Percentiles rank a stretch among this genome's conserved stretches.
phyloP scores from a whole-genome alignment of 2,113 vertebrate species.

The Ammodytes marinus region DNA sequence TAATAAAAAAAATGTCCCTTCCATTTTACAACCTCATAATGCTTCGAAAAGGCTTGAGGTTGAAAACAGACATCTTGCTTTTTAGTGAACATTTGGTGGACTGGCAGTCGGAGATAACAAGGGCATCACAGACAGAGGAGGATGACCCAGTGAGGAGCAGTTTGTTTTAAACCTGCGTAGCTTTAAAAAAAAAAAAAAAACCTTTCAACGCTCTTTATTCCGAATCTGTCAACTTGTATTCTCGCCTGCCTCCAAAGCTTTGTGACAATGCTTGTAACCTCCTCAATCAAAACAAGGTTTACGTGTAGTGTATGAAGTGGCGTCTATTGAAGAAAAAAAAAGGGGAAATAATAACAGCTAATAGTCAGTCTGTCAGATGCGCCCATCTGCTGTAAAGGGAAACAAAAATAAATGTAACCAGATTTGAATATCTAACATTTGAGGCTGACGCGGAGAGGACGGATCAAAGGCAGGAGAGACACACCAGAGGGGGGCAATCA shows the following conservation, averaged over 20 bases:
- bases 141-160: slow-evolving; percentile 54
- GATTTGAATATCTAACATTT: slow-evolving; percentile 82
- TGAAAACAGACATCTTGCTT: slow-evolving; percentile 40
- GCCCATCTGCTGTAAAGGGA: slow-evolving; percentile 74
- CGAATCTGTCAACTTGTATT: slow-evolving; percentile 71
- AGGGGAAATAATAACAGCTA: slow-evolving; percentile 77
- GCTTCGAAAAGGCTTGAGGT: slow-evolving; percentile 18
- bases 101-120: slow-evolving; percentile 60
- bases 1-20: slow-evolving; percentile 7
- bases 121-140: slow-evolving; percentile 53
- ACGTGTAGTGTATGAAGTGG: slow-evolving; percentile 65
- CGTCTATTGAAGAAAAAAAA: slow-evolving; percentile 51
- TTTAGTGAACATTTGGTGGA: slow-evolving; percentile 45
- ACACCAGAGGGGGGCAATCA: slow-evolving; percentile 68
- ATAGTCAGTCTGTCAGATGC: slow-evolving; percentile 83
- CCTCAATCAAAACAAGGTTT: slow-evolving; percentile 77
- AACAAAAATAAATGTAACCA: slow-evolving; percentile 80
- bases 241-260: slow-evolving; percentile 60
- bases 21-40: slow-evolving; percentile 41
- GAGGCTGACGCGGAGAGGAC: slow-evolving; percentile 72
- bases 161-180: slow-evolving; percentile 63
- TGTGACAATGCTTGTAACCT: slow-evolving; percentile 77
- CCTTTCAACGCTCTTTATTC: slow-evolving; percentile 65
- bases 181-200: slow-evolving; percentile 72
- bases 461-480: slow-evolving; percentile 79